Conservation (phyloP, 2,797 vertebrate genomes). For the Rhyacichthys aspro region DNA sequence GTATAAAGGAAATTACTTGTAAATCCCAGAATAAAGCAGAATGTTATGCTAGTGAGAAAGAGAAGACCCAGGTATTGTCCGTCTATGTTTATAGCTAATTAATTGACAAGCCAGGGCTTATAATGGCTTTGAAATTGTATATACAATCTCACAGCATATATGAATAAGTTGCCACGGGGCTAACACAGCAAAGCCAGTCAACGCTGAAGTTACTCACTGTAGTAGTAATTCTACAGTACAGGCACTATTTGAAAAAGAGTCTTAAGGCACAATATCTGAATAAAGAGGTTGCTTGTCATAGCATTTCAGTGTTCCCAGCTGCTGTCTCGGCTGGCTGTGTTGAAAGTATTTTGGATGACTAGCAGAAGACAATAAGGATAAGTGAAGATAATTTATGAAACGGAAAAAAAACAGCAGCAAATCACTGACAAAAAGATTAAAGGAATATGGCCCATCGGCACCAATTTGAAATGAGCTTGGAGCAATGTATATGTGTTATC, state of each 20-base stretch:
- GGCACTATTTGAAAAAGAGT: conserved; percentile 38
- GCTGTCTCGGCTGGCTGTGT: conserved; percentile 56
- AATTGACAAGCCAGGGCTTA: conserved; percentile 7
- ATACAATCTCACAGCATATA: neutral
- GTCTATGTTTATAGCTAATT: neutral
- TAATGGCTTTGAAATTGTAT: neutral
- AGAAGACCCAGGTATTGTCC: no score
- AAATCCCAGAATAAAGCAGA: no score
- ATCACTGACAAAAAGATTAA: no score
- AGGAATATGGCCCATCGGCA: no score
- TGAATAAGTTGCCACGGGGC: conserved; percentile 19
- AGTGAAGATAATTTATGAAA: conserved; percentile 47
- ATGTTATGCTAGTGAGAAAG: no score
- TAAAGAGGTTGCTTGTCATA: conserved; percentile 56
- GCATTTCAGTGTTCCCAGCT: conserved; percentile 64
- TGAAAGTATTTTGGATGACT: conserved; percentile 57
- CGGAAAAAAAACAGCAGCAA: neutral
- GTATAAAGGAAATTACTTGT: no score
- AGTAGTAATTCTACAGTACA: conserved; percentile 22
- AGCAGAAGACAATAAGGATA: conserved; percentile 41
- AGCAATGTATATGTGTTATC: no score
- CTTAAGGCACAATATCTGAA: conserved; percentile 47
- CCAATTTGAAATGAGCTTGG: no score
- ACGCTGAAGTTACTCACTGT: conserved; percentile 12
- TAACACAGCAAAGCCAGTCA: conserved; percentile 13